Conservation (phyloP, 2,888 invertebrate species). For the Lissonota sp. region DNA sequence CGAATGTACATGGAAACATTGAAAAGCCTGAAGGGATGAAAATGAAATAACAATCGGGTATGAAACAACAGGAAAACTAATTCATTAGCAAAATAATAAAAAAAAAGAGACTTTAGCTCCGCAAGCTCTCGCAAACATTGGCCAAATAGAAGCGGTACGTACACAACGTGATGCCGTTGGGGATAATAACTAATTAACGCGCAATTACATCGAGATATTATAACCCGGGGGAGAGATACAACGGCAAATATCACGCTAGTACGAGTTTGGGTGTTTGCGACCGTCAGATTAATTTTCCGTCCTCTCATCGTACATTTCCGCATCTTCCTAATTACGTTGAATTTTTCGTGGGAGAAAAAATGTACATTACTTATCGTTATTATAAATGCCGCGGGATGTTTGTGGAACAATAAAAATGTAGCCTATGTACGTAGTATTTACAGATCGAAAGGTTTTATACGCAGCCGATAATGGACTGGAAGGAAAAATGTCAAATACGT, state of each 20-base stretch:
- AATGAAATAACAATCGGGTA: slow-evolving; percentile 21
- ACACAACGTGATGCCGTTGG: slow-evolving; percentile 40
- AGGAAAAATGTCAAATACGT: slow-evolving; percentile 68
- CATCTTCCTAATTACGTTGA: slow-evolving; percentile 12
- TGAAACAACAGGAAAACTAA: slow-evolving; percentile 20
- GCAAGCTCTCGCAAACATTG: slow-evolving; percentile 9
- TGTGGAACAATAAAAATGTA: no score
- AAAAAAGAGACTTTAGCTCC: slow-evolving; percentile 18
- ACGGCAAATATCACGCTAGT: slow-evolving; percentile 52
- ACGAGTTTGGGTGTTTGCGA: slow-evolving; percentile 32
- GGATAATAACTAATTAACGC: slow-evolving; percentile 65
- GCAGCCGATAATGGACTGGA: slow-evolving; percentile 1
- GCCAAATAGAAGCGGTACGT: slow-evolving; percentile 1
- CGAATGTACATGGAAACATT: slow-evolving; percentile 4
- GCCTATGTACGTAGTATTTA: no score
- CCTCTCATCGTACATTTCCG: slow-evolving; percentile 13
- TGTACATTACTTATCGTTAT: no score
- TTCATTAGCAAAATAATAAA: slow-evolving; percentile 20
- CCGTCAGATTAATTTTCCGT: slow-evolving; percentile 58
- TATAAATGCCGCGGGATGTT: no score
- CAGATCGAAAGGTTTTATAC: slow-evolving; percentile 8
- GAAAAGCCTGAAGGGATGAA: slow-evolving; percentile 12
- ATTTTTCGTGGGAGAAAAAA: neutral
- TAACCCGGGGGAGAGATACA: slow-evolving; percentile 56
- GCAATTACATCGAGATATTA: slow-evolving; percentile 65